Conservation (phyloP, 2,113 vertebrate genomes). For the Calyptomena viridis region DNA sequence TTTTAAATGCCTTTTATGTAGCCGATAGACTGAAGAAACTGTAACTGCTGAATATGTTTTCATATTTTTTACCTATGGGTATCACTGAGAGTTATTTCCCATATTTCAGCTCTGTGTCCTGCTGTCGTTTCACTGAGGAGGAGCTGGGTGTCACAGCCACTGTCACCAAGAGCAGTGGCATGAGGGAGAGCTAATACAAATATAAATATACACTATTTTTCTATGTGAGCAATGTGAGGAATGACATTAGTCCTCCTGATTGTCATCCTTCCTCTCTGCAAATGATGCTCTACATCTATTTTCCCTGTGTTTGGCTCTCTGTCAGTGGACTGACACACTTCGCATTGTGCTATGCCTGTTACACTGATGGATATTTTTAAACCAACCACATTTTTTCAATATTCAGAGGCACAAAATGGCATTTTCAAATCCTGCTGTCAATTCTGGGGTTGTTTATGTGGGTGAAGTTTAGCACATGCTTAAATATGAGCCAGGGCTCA, state of each 20-base stretch:
- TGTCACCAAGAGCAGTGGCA: background rate
- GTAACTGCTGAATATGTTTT: conserved; percentile 12
- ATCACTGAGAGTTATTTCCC: background rate
- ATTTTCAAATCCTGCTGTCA: conserved; percentile 15
- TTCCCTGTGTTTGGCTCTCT: background rate
- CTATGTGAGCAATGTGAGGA: fast-evolving
- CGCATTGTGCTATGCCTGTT: background rate
- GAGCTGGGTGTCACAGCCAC: background rate
- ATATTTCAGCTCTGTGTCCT: background rate
- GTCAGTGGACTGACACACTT: background rate
- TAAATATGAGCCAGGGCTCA: background rate
- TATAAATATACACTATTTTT: background rate
- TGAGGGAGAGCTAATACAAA: background rate
- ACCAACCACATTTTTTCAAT: background rate
- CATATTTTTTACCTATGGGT: conserved; percentile 41
- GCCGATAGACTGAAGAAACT: conserved; percentile 22
- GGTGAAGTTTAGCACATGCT: conserved; percentile 3
- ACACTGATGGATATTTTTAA: conserved; percentile 26
- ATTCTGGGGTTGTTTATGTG: background rate
- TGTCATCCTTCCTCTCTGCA: background rate
- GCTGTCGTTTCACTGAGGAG: background rate
- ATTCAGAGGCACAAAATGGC: background rate
- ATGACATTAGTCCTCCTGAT: background rate
- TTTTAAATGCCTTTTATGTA: conserved; percentile 50
- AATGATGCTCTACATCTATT: background rate